These are phyloP conservation scores for Athrips mouffetella DNA, from an alignment of 2,888 invertebrate species.

Conservation along the genomic window DNA sequence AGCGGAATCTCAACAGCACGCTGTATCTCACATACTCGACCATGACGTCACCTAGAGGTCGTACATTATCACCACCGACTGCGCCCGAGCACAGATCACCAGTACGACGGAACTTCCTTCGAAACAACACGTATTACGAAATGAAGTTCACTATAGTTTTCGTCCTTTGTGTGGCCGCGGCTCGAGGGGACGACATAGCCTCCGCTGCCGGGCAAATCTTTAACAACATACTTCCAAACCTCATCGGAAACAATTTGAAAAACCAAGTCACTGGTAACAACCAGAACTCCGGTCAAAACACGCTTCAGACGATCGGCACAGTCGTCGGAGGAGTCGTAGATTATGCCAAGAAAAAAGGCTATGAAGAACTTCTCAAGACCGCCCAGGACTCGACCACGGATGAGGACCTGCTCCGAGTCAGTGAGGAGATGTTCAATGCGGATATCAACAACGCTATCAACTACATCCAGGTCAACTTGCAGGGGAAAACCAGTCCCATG, in stretches of 20 bases:
- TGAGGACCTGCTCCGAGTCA: slow-evolving; percentile 82
- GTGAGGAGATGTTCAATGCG: slow-evolving; percentile 84
- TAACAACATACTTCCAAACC: slow-evolving; percentile 62
- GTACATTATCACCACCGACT: slow-evolving; percentile 47
- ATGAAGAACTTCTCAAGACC: slow-evolving; percentile 63
- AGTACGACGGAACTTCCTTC: slow-evolving; percentile 64
- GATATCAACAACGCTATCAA: slow-evolving; percentile 86
- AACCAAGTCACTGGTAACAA: slow-evolving; percentile 53
- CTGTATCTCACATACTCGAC: slow-evolving; percentile 45
- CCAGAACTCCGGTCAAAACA: slow-evolving; percentile 50
- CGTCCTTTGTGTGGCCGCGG: slow-evolving; percentile 44
- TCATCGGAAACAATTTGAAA: slow-evolving; percentile 59
- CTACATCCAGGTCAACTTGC: slow-evolving; percentile 83
- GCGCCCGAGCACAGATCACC: slow-evolving; percentile 59
- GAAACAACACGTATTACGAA: slow-evolving; percentile 47
- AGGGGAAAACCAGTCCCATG: slow-evolving; percentile 85
- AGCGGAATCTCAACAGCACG: slow-evolving; percentile 58
- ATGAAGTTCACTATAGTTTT: slow-evolving; percentile 58
- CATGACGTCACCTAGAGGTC: slow-evolving; percentile 73
- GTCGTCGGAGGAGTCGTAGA: slow-evolving; percentile 72
- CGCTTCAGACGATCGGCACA: slow-evolving; percentile 63
- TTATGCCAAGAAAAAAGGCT: slow-evolving; percentile 71
- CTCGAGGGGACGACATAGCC: slow-evolving; percentile 59
- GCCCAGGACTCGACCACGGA: slow-evolving; percentile 79
- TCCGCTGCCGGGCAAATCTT: slow-evolving; percentile 70